A percentile compares a stretch with the other conserved stretches of the same genome.
Evolutionary conservation across 2,888 invertebrate genomes (phyloP).

Genomic region (Rhagonycha fulva): DNA sequence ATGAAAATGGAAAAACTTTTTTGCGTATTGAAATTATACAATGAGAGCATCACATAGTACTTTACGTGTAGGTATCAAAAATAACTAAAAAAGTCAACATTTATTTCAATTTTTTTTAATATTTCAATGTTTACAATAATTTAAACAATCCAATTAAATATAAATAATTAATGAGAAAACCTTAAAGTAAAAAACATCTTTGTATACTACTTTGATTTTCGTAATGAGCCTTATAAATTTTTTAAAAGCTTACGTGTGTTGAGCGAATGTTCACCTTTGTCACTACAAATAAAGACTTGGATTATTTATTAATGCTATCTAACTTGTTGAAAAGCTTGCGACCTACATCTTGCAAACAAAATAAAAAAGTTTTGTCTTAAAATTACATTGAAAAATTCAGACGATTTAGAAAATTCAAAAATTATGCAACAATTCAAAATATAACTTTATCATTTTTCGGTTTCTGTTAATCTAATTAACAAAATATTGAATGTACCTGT

Average conservation of each 20-base stretch:
- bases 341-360: slow-evolving; percentile 18
- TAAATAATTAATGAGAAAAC: not conserved
- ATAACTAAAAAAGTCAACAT: no score
- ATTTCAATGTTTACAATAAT: not conserved
- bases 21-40: no score
- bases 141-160: not conserved
- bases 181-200: not conserved
- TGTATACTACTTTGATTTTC: not conserved
- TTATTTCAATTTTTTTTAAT: no score
- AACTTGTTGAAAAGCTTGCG: slow-evolving; percentile 20
- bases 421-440: not conserved
- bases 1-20: no score
- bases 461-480: slow-evolving; percentile 1
- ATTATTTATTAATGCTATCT: slow-evolving; percentile 27
- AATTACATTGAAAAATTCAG: not conserved
- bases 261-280: slow-evolving; percentile 27
- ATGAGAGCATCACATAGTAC: no score
- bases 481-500: slow-evolving; percentile 33
- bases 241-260: slow-evolving; percentile 23
- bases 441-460: not conserved
- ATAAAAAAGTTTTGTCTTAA: slow-evolving; percentile 9
- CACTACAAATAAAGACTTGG: slow-evolving; percentile 16
- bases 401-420: not conserved
- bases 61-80: no score
- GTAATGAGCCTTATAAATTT: slow-evolving; percentile 10